Evolutionary conservation across 1,140 invertebrate genomes (phyloP).

Genomic region (Bemisia tabaci): DNA sequence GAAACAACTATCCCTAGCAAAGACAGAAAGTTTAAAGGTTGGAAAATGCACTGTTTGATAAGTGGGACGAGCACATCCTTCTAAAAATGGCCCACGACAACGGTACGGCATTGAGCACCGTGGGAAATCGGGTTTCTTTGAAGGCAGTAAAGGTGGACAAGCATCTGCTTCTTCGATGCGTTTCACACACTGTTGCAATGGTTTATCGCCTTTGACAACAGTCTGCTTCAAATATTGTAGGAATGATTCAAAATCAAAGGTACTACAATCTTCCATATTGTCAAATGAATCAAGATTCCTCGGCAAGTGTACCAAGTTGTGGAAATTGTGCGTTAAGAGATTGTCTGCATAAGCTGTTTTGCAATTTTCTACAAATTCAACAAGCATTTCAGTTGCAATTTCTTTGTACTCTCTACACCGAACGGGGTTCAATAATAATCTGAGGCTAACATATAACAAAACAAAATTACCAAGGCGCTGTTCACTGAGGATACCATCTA

Average conservation of each 20-base stretch:
- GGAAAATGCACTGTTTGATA: too few relatives aligned
- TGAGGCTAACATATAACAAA: background rate
- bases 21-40: too few relatives aligned
- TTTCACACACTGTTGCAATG: constrained; percentile 22
- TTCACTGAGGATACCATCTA: background rate
- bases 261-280: constrained; percentile 28
- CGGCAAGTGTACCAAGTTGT: constrained; percentile 26
- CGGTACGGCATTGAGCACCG: too few relatives aligned
- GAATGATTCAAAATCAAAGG: constrained; percentile 35
- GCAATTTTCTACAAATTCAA: background rate
- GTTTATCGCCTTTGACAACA: constrained; percentile 21
- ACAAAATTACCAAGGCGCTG: background rate
- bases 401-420: background rate
- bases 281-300: constrained; percentile 32
- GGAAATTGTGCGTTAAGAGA: background rate
- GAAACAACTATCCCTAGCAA: too few relatives aligned
- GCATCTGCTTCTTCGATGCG: constrained; percentile 3
- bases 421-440: background rate
- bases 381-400: background rate
- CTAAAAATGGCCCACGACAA: too few relatives aligned
- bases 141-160: too few relatives aligned
- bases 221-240: constrained; percentile 29
- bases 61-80: too few relatives aligned
- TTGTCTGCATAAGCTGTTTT: background rate
- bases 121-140: too few relatives aligned